Base-by-base conservation (phyloP, 2,888 invertebrate species). In the Elaeidobius kamerunicus region DNA sequence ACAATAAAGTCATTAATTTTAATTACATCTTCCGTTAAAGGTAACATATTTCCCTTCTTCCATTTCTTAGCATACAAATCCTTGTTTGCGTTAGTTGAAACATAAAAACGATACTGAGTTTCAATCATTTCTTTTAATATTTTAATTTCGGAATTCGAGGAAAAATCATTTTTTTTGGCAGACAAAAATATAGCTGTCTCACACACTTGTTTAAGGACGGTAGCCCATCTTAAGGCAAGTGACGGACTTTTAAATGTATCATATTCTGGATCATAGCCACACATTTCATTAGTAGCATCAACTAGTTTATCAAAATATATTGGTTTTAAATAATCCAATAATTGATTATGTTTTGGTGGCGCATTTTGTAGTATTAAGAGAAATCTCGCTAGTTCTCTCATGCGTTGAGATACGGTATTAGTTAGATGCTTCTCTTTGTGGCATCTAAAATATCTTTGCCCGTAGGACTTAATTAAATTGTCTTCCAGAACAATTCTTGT, bases 201-300 rank as follows among this genome's bases (percentile, higher is more conserved):
- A 30, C 45, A 52, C 11, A 46, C 45, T 20, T 52, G 52, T 19
- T 52, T 52, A 40, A 45, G 52, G 16, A 52, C 52, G 19, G 52
- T 52, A 39, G 45, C 52, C 52, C 52, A 52, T 20, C 46, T 52
- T 38, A 52, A 46, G 39, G 52, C 52, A 38, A 52, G 45, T 14
- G 52, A 52, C 7, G 52, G 45, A 35, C 46, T 52, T 32, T 39
- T 52, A 46, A 45, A 52, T 46, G 40, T 51, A 34, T 45, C 45
- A 11, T 27, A 7, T 30, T 39, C 6, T 16, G 38, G 9, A 19
- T 52, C 39, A 52, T 46, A 52, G 18, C 52, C 39, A 19, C 35
- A 36, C 18, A 52, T 28, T 52, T 52, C 19, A 46, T 46, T 44
- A 9, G 46, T 40, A 12, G 45, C 15, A 4, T 30, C 5, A 30